Percentiles rank a stretch among this genome's conserved stretches.
Conservation (phyloP, 2,797 vertebrate genomes). For the Dermochelys coriacea region DNA sequence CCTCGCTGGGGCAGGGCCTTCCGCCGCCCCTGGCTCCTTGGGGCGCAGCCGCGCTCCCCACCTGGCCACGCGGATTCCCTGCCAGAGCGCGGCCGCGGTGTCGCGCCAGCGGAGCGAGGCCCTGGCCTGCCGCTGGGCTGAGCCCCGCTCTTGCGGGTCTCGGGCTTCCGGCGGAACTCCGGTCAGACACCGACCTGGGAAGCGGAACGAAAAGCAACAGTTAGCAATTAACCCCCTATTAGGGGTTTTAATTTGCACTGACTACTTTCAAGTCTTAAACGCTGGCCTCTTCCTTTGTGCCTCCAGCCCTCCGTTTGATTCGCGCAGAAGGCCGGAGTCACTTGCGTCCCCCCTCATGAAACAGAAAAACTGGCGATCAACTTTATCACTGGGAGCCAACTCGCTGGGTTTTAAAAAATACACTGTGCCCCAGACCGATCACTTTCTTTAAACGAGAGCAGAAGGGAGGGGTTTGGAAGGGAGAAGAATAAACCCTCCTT, state of each 20-base stretch:
- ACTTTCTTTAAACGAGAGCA: conserved; percentile 73
- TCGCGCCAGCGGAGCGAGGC: background rate
- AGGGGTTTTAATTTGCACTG: conserved; percentile 85
- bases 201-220: conserved; percentile 78
- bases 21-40: background rate
- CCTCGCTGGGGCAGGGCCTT: background rate
- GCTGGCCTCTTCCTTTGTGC: conserved; percentile 72
- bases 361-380: conserved; percentile 77
- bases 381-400: conserved; percentile 77
- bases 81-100: no score
- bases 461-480: conserved; percentile 67
- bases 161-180: conserved; percentile 3
- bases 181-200: conserved; percentile 55
- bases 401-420: conserved; percentile 62
- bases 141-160: background rate
- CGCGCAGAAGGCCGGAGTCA: conserved; percentile 73
- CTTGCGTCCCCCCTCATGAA: conserved; percentile 77
- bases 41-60: background rate
- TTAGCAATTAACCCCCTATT: conserved; percentile 83
- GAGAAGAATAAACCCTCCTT: conserved; percentile 75
- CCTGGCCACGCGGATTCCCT: accelerated
- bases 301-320: conserved; percentile 76
- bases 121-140: no score
- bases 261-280: conserved; percentile 80
- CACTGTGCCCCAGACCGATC: conserved; percentile 69